These are phyloP conservation scores for Epinephelus lanceolatus DNA, from an alignment of 2,113 vertebrate species.

Conservation along the genomic window DNA sequence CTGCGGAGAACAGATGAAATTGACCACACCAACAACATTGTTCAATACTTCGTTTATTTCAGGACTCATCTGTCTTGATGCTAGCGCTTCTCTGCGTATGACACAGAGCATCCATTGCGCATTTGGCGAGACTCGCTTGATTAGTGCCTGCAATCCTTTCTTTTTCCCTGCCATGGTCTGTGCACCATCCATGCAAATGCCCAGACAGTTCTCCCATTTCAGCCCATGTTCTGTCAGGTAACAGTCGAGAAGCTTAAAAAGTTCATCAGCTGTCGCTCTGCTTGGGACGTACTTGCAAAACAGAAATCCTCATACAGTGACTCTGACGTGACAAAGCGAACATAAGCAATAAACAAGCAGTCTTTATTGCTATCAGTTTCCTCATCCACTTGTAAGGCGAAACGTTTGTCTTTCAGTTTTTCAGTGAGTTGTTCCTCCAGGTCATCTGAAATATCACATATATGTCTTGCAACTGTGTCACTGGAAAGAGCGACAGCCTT, in stretches of 20 bases:
- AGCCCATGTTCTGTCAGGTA: not conserved
- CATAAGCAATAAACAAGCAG: no score
- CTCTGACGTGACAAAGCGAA: not conserved
- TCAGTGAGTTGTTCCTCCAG: conserved; percentile 31
- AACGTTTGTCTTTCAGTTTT: no score
- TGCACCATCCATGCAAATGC: conserved; percentile 25
- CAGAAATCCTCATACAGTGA: conserved; percentile 43
- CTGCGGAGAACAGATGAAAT: conserved; percentile 53
- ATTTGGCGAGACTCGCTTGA: conserved; percentile 5
- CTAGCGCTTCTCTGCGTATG: conserved; percentile 22
- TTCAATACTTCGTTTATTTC: conserved; percentile 16
- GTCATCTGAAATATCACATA: conserved; percentile 20
- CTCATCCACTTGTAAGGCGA: no score
- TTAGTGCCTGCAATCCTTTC: conserved; percentile 3
- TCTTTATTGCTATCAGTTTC: no score
- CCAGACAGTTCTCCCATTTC: conserved; percentile 1
- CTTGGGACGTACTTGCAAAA: conserved; percentile 38
- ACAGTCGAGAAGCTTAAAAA: not conserved
- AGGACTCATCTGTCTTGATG: conserved; percentile 14
- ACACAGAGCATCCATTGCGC: not conserved
- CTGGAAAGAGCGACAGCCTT: conserved; percentile 25
- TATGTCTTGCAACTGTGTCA: conserved; percentile 35
- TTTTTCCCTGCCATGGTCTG: conserved; percentile 30
- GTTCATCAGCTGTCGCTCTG: not conserved
- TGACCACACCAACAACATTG: conserved; percentile 29